Evolutionary conservation across 1,140 invertebrate species (phyloP).

Genomic region (Trachelipus rathkii): DNA sequence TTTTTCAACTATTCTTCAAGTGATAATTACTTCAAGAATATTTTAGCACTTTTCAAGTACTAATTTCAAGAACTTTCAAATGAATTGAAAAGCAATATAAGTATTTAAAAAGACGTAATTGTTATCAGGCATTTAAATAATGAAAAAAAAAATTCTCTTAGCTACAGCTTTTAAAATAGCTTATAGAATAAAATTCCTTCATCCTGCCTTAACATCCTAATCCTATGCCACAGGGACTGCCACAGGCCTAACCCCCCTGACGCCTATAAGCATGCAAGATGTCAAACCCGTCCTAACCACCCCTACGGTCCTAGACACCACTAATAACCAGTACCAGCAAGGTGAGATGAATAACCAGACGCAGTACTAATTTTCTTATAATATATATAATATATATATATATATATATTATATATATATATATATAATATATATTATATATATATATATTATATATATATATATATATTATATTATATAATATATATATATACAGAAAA

Average conservation of each 20-base stretch:
- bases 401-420: neutral
- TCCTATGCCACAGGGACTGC: slow-evolving; percentile 1
- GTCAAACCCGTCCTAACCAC: slow-evolving; percentile 60
- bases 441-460: slow-evolving; percentile 15
- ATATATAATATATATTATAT: slow-evolving; percentile 15
- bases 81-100: no score
- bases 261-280: slow-evolving; percentile 73
- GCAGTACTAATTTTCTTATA: slow-evolving; percentile 1
- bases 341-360: slow-evolving; percentile 34
- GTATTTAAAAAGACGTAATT: no score
- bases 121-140: no score
- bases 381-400: no score
- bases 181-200: neutral
- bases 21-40: no score
- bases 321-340: slow-evolving; percentile 64
- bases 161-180: no score
- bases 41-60: no score
- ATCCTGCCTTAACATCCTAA: slow-evolving; percentile 20
- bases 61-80: no score
- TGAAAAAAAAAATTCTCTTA: no score
- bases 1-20: no score
- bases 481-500: neutral
- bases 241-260: slow-evolving; percentile 63
- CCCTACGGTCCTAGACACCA: slow-evolving; percentile 58
- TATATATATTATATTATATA: slow-evolving; percentile 10